Base-by-base conservation (phyloP, 2,888 invertebrate genomes). In the Temnothorax unifasciatus region DNA sequence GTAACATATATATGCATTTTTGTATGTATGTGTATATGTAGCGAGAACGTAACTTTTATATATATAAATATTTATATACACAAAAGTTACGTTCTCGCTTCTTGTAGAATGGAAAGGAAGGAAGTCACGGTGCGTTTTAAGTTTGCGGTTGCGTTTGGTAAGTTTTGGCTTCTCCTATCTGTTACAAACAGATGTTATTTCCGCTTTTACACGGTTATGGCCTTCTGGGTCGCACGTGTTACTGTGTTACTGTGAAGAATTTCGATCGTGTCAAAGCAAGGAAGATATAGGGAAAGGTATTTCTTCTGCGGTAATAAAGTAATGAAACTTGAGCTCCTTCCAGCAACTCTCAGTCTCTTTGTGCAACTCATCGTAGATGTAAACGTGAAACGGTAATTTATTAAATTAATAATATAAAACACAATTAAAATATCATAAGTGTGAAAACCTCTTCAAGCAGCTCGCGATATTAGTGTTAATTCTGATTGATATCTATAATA, bases 161-260 rank as follows among this genome's bases (percentile, higher is more conserved):
- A 77, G 47, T 82, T 88, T 89, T 82, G 86, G 81, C 83, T 83
- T 86, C 84, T 64, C 83, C 84, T 86, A 84, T 84, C 73, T 63
- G 74, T 57, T 44, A 50, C 44, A 73, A 85, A 89, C 93, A 93
- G 93, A 93, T 93, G 93, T 92, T 91, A 90, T 90, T 93, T 93
- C 93, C 93, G 92, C 88, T 91, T 85, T 83, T 85, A 77, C 82
- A 52, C 68, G 75, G 63, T 41, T 44, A 44, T 64, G 57, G 34
- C 76, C 86, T 85, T 86, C 74, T 87, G 84, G 50, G 61, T 54
- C 84, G 74, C 91, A 90, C 86, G 87, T 90, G 91, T 90, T 81
- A 69, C 50, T n/a, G 87, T 90, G 91, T 90, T 81, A 69, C 50
- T n/a, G 71, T 82, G 50, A 79, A 86, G 79, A 77, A 89, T 88